These are phyloP conservation scores for Chrysomallon squamiferum DNA, from an alignment of 1,140 invertebrate genomes.

Conservation along the genomic window DNA sequence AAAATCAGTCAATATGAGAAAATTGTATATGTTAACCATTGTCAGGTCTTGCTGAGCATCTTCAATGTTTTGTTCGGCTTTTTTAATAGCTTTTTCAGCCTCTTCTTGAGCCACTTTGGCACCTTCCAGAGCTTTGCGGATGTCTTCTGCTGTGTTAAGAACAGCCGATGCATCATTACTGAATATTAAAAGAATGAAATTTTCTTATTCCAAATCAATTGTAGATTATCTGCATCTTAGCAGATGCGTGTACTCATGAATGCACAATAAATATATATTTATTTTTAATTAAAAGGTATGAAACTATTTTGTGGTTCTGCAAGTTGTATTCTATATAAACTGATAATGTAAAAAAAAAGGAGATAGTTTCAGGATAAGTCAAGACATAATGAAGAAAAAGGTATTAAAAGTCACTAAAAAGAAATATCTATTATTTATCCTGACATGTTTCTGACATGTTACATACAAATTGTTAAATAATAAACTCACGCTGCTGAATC, in stretches of 20 bases:
- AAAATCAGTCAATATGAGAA: too few relatives aligned
- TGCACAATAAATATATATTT: not conserved
- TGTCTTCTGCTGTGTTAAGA: constrained; percentile 68
- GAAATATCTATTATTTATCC: too few relatives aligned
- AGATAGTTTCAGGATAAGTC: too few relatives aligned
- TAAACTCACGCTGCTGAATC: constrained; percentile 75
- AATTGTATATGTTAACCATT: constrained; percentile 63
- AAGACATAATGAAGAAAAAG: too few relatives aligned
- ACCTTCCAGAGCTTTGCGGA: constrained; percentile 71
- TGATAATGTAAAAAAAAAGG: too few relatives aligned
- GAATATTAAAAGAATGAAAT: not conserved
- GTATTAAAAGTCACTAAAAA: too few relatives aligned
- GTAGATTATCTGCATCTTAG: not conserved
- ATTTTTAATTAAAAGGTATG: not conserved
- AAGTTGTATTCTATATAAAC: too few relatives aligned
- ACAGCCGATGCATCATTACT: constrained; percentile 68
- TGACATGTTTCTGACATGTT: too few relatives aligned
- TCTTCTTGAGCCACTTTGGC: constrained; percentile 78
- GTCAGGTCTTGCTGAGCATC: constrained; percentile 78
- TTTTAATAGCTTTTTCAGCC: constrained; percentile 79
- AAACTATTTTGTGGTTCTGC: too few relatives aligned
- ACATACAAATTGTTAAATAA: too few relatives aligned
- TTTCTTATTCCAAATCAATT: not conserved
- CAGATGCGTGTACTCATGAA: too few relatives aligned
- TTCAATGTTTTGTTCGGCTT: constrained; percentile 80